phyloP scores from a whole-genome alignment of 2,797 vertebrate species.

The Aplochiton taeniatus region DNA sequence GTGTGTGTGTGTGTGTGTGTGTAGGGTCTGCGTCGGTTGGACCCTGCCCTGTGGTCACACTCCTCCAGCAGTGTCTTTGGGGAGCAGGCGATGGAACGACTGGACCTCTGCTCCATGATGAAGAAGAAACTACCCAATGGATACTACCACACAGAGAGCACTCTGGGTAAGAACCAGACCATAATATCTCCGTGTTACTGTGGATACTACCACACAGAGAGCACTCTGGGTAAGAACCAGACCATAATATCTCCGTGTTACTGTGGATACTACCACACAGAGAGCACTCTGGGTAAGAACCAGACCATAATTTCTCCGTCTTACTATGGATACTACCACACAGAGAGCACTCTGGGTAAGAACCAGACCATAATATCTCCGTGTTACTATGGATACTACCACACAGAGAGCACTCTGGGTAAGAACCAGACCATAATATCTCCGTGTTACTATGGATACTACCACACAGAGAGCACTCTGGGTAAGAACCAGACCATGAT shows the following conservation, averaged over 20 bases:
- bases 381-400: too few relatives aligned
- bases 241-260: too few relatives aligned
- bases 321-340: slow-evolving; percentile 67
- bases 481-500: too few relatives aligned
- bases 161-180: slow-evolving; percentile 74
- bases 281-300: slow-evolving; percentile 35
- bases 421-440: too few relatives aligned
- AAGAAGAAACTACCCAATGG: slow-evolving; percentile 87
- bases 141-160: slow-evolving; percentile 83
- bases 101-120: slow-evolving; percentile 97
- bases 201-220: slow-evolving; percentile 71
- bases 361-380: too few relatives aligned
- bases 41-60: slow-evolving; percentile 80
- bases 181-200: slow-evolving; percentile 1
- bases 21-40: slow-evolving; percentile 90
- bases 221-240: neutral
- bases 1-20: neutral
- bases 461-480: too few relatives aligned
- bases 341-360: slow-evolving; percentile 39
- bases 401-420: too few relatives aligned
- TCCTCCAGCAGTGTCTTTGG: slow-evolving; percentile 83
- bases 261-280: slow-evolving; percentile 69
- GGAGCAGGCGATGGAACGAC: slow-evolving; percentile 80
- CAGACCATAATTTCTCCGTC: too few relatives aligned
- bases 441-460: too few relatives aligned